These are phyloP conservation scores for Rhabdomys pumilio DNA, from an alignment of 2,797 vertebrate genomes.

Conservation along the genomic window DNA sequence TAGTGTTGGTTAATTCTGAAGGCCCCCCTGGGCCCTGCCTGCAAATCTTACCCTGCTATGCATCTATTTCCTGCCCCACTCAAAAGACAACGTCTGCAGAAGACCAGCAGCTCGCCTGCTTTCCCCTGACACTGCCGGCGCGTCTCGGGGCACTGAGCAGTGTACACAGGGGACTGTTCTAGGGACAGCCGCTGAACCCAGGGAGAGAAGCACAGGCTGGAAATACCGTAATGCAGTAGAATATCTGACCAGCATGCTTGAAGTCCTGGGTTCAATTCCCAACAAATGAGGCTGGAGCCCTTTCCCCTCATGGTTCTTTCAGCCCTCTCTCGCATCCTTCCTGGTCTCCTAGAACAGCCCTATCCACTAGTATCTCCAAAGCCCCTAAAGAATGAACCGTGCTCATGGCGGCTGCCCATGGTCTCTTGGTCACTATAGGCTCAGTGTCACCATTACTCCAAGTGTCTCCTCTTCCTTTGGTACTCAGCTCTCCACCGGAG, in stretches of 20 bases:
- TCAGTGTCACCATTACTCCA: not conserved
- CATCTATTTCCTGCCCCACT: not conserved
- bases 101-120: not conserved
- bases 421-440: too few species aligned
- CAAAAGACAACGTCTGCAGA: not conserved
- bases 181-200: not conserved
- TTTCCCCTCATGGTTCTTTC: not conserved
- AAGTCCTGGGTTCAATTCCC: not conserved
- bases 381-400: not conserved
- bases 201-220: not conserved
- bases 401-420: not conserved
- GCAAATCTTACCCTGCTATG: fast-evolving
- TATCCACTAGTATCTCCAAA: not conserved
- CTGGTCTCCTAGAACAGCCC: not conserved
- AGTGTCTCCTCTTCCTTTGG: too few species aligned
- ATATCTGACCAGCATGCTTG: not conserved
- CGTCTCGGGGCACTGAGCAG: not conserved
- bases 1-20: not conserved
- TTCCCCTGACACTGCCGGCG: not conserved
- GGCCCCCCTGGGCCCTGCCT: not conserved
- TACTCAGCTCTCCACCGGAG: not conserved
- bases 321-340: not conserved
- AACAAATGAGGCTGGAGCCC: not conserved
- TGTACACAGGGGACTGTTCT: not conserved
- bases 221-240: not conserved